Conservation (phyloP, 2,797 vertebrate species). For the Cynodonichthys magdalenae region DNA sequence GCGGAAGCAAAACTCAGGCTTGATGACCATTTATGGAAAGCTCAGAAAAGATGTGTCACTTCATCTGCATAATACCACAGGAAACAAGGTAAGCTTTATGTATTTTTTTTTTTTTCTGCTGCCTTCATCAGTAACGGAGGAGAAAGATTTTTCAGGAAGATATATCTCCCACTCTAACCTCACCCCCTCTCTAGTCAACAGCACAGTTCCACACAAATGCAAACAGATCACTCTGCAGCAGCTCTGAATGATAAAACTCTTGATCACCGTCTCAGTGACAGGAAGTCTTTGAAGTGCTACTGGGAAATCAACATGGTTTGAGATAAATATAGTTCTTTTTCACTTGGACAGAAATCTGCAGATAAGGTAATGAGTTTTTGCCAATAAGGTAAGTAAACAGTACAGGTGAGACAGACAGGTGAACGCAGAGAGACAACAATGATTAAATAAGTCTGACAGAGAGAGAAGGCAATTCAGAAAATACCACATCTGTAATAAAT, state of each 20-base stretch:
- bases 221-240: conserved; percentile 43
- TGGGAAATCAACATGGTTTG: conserved; percentile 13
- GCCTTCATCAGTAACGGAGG: conserved; percentile 33
- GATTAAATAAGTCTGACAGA: background rate
- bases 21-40: conserved; percentile 21
- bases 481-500: background rate
- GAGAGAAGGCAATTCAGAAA: background rate
- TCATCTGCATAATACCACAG: conserved; percentile 20
- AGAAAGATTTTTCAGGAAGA: conserved; percentile 49
- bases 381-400: background rate
- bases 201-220: conserved; percentile 39
- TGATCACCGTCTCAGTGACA: conserved; percentile 50
- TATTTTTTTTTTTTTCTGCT: conserved; percentile 6
- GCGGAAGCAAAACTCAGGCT: conserved; percentile 15
- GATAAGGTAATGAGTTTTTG: conserved; percentile 2
- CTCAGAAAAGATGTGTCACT: conserved; percentile 28
- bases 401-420: background rate
- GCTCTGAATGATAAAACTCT: conserved; percentile 51
- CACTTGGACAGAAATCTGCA: conserved; percentile 14
- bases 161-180: conserved; percentile 37
- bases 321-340: conserved; percentile 31
- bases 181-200: conserved; percentile 42
- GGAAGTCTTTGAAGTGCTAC: conserved; percentile 45
- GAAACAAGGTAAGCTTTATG: conserved; percentile 34
- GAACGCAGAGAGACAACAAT: background rate